Percentiles rank a stretch among this genome's conserved stretches.
Evolutionary conservation across 2,888 invertebrate genomes (phyloP).

Genomic region (Drosophila atripex): DNA sequence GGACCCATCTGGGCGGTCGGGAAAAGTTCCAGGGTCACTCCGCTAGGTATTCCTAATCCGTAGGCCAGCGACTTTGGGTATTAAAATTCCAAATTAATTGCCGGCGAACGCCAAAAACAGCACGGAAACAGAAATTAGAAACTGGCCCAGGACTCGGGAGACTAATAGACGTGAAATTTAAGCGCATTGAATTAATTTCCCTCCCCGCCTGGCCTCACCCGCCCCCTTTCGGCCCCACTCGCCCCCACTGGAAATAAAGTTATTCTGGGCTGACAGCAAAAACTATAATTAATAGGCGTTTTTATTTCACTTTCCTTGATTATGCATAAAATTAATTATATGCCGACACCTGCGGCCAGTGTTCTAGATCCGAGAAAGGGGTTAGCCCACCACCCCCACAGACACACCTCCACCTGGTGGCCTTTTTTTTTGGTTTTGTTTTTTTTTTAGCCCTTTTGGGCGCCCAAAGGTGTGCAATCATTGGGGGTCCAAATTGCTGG

Average conservation of each 20-base stretch:
- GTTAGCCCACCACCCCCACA: conserved; percentile 37
- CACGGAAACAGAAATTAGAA: conserved; percentile 76
- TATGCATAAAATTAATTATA: conserved; percentile 69
- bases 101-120: conserved; percentile 58
- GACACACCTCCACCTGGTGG: conserved; percentile 1
- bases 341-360: conserved; percentile 46
- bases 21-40: conserved; percentile 38
- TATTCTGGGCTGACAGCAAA: conserved; percentile 55
- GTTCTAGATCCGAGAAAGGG: conserved; percentile 43
- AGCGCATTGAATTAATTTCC: conserved; percentile 78
- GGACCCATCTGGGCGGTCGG: conserved; percentile 17
- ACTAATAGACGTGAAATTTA: conserved; percentile 80
- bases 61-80: conserved; percentile 66
- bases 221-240: neutral
- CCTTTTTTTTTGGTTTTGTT: conserved; percentile 2
- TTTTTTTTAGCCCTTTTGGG: too few species aligned
- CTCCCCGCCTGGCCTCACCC: neutral
- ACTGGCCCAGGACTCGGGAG: conserved; percentile 62
- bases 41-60: conserved; percentile 36
- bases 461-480: conserved; percentile 13
- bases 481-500: conserved; percentile 37
- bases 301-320: conserved; percentile 63
- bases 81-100: conserved; percentile 79
- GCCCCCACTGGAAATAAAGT: conserved; percentile 54
- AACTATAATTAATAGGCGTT: conserved; percentile 75